Evolutionary conservation across 2,113 vertebrate genomes (phyloP), one percentile per base, ranked within the genome.

Genomic region (Chinchilla lanigera): DNA sequence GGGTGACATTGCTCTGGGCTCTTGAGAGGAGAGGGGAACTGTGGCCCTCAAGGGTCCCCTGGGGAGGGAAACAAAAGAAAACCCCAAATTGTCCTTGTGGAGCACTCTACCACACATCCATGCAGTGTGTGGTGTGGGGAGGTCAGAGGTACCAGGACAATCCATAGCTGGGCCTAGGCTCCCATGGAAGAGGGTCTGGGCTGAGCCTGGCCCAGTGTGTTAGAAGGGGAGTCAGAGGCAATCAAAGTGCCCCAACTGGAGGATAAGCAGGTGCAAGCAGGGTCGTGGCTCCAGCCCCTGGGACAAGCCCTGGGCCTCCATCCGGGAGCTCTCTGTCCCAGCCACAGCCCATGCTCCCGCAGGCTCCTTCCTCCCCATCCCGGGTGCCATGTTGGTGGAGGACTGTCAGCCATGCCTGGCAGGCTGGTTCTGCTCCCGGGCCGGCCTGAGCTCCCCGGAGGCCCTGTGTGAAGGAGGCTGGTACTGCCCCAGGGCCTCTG

Each of bases 401-500:
- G 98, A 99, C 54, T 99, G 99, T 97, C 98, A 98, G 85, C 97
- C 98, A 44, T 99, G 99, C 96, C 96, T 97, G 14, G 98, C 98
- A 0, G 99, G 99, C 80, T 99, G 97, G 98, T 99, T 99, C 97
- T 99, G 99, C 97, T 98, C 99, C 54, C 98, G 80, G 1, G 98
- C 90, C n/a, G 99, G 99, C 73, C 99, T 98, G 98, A 99, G 97
- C 50, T 98, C 98, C 67, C 99, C 98, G 0, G 98, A 99, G 69
- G 98, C 98, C 6, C 75, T 94, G 24, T 99, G 99, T 96, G 98
- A 98, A 92, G 98, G 98, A 7, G 99, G 99, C 14, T 99, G 99
- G 99, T 99, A 99, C 96, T 99, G 99, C 96, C 99, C 99, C 0
- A 63, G 50, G 52, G 99, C 99, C 33, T 99, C 99, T 44, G 78